phyloP scores from a whole-genome alignment of 2,888 invertebrate genomes.

The Lordiphosa fenestrarum region DNA sequence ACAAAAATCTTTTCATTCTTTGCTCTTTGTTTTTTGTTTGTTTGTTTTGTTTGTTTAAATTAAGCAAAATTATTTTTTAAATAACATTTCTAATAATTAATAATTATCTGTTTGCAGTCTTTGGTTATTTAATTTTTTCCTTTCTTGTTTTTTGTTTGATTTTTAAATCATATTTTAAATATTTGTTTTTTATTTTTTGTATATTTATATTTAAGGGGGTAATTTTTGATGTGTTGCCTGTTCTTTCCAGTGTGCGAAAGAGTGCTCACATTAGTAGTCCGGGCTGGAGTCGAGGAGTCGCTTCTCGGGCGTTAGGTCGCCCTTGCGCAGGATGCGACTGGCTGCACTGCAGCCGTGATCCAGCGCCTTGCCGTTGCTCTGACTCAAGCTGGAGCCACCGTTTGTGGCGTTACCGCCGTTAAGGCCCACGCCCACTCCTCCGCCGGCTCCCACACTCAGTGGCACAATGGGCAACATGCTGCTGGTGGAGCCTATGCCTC shows the following conservation, averaged over 20 bases:
- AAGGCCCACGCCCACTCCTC: conserved; percentile 56
- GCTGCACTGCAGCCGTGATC: conserved; percentile 75
- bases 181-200: conserved; percentile 35
- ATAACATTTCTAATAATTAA: conserved; percentile 81
- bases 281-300: conserved; percentile 80
- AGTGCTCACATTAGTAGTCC: conserved; percentile 72
- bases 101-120: conserved; percentile 82
- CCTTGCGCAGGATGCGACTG: conserved; percentile 77
- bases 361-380: conserved; percentile 55
- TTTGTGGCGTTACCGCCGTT: conserved; percentile 19
- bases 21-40: conserved; percentile 5
- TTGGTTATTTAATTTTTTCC: conserved; percentile 80
- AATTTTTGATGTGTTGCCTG: conserved; percentile 4
- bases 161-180: conserved; percentile 60
- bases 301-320: conserved; percentile 80
- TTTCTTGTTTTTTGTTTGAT: conserved; percentile 59
- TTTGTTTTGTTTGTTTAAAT: conserved; percentile 35
- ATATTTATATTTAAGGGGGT: conserved; percentile 5
- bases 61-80: conserved; percentile 76
- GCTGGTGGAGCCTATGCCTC: conserved; percentile 52
- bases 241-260: conserved; percentile 18
- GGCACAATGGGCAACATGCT: conserved; percentile 68
- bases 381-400: conserved; percentile 28
- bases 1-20: conserved; percentile 22
- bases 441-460: conserved; percentile 53